Conservation (phyloP, 2,888 invertebrate genomes). For the Tetropium fuscum region DNA sequence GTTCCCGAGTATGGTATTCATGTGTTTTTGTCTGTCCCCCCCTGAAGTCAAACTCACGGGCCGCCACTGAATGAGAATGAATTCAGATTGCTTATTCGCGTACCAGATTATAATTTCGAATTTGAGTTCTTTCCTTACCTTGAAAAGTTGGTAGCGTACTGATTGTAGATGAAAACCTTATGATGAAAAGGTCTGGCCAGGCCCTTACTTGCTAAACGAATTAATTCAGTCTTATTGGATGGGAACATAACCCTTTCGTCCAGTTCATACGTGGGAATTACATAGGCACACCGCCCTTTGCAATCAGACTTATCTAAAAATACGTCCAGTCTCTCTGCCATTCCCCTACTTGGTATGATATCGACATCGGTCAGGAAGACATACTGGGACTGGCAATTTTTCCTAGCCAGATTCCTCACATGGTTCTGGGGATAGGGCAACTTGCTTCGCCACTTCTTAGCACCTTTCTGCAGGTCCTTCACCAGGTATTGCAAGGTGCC, state of each 20-base stretch:
- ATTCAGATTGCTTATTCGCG: too few relatives aligned
- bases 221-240: conserved; percentile 81
- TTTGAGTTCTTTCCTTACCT: too few relatives aligned
- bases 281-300: conserved; percentile 81
- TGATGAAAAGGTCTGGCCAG: conserved; percentile 91
- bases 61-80: too few relatives aligned
- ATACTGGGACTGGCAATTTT: conserved; percentile 84
- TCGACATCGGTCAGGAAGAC: conserved; percentile 91
- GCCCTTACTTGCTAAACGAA: conserved; percentile 81
- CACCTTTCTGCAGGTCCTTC: conserved; percentile 57
- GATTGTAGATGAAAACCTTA: conserved; percentile 92
- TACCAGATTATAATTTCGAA: too few relatives aligned
- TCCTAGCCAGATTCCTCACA: conserved; percentile 86
- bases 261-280: conserved; percentile 91
- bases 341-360: conserved; percentile 83
- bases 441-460: conserved; percentile 74
- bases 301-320: conserved; percentile 73
- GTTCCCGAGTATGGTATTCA: too few relatives aligned
- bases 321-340: conserved; percentile 77
- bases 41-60: too few relatives aligned
- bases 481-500: conserved; percentile 72
- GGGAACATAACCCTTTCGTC: conserved; percentile 85
- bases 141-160: conserved; percentile 91
- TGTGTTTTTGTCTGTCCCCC: too few relatives aligned
- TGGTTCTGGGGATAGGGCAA: conserved; percentile 92